Conservation (phyloP, 1,140 invertebrate species). For the Anastrepha obliqua region DNA sequence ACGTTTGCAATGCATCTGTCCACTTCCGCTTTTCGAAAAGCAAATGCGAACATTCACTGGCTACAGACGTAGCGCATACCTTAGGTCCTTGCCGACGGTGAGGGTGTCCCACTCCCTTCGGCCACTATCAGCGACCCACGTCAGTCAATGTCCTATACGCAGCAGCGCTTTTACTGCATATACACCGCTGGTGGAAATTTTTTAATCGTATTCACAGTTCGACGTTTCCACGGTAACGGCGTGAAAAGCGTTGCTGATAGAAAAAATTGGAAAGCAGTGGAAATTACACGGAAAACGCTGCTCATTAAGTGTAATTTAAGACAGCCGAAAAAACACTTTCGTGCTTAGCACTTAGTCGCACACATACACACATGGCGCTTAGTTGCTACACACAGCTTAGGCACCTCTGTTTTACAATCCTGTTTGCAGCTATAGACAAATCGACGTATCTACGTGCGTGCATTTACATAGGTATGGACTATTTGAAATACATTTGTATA, state of each 20-base stretch:
- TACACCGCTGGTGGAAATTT: background rate
- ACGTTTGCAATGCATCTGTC: conserved; percentile 62
- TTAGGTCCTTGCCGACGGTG: background rate
- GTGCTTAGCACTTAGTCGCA: background rate
- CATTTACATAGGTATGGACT: background rate
- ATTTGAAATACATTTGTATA: background rate
- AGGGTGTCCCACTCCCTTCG: conserved; percentile 37
- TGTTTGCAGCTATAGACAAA: background rate
- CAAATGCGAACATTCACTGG: background rate
- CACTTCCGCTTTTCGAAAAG: conserved; percentile 60
- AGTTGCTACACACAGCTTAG: background rate
- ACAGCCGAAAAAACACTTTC: conserved; percentile 27
- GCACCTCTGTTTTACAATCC: background rate
- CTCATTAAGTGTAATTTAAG: conserved; percentile 57
- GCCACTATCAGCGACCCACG: conserved; percentile 59
- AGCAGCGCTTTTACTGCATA: conserved; percentile 6
- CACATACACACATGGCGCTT: background rate
- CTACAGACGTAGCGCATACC: background rate
- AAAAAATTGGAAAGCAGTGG: conserved; percentile 29
- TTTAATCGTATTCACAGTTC: background rate
- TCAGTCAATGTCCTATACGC: conserved; percentile 66
- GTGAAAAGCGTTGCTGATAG: conserved; percentile 51
- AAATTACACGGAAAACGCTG: conserved; percentile 54
- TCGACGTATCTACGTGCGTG: background rate
- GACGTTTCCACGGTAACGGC: conserved; percentile 33